Base-by-base conservation (phyloP, 2,797 vertebrate species). In the Ctenopoma multispine region DNA sequence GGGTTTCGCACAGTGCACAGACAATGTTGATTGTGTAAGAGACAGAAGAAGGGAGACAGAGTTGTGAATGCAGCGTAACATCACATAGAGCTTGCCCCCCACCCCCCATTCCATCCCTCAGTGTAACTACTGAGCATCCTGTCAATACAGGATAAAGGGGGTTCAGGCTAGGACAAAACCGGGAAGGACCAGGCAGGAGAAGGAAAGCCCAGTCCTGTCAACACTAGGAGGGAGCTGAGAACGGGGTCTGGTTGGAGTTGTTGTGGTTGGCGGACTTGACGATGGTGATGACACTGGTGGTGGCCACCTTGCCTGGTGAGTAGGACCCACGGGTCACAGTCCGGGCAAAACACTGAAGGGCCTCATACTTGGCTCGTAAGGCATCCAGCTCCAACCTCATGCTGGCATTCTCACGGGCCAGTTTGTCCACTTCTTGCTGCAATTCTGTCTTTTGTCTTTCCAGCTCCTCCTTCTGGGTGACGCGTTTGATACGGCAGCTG, bases 241-340 rank as follows among this genome's bases (percentile, higher is more conserved):
- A 99, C 0, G 96, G 95, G 65, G 95, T 92, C 0, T 95, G 95
- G 85, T 89, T 87, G 69, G 96, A 89, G 68, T 91, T 95, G 83
- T 96, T 95, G 82, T 95, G 92, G 83, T 96, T 96, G 0, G 96
- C 78, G 0, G 98, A 99, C 87, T 98, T 99, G 91, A 99, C 96
- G 0, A 98, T 99, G 93, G 98, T 99, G 94, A 99, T 99, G 93
- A 99, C 97, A 38, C 97, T 99, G 94, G 98, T 98, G 92, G 96
- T 92, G 82, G 96, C 94, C 53, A 96, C 96, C 88, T 97, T 98
- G 83, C 96, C 94, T 0, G 96, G 94, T 10, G 95, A 90, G 48
- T 97, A 94, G 8, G 97, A 96, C 69, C 96, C 96, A 0, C 96
- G 95, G 82, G 98, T 96, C 76, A 99, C 96, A 15, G 96, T 97